phyloP scores from a whole-genome alignment of 2,888 invertebrate species.

The Nephrotoma appendiculata region DNA sequence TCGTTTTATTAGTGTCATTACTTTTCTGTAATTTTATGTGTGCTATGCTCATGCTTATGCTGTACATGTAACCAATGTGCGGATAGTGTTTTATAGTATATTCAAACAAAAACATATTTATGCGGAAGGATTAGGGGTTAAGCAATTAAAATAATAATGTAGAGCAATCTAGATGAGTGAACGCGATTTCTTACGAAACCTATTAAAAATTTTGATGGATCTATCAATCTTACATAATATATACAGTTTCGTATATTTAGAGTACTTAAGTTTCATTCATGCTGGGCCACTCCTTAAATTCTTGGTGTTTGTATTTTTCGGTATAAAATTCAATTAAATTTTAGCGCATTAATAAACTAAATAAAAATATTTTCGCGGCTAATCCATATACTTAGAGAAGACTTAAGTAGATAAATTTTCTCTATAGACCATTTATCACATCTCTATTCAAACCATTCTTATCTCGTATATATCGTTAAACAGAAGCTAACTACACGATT shows the following conservation, averaged over 20 bases:
- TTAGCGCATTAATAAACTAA: neutral
- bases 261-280: neutral
- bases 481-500: neutral
- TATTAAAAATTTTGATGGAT: neutral
- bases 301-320: neutral
- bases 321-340: neutral
- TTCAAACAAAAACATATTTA: neutral
- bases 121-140: neutral
- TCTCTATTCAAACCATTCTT: neutral
- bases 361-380: neutral
- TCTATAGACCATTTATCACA: neutral
- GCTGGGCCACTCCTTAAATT: neutral
- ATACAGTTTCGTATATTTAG: neutral
- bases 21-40: neutral
- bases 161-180: neutral
- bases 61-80: neutral
- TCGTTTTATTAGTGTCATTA: neutral
- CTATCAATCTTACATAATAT: neutral
- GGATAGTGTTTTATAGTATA: neutral
- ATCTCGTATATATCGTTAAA: neutral
- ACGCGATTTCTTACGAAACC: neutral
- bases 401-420: neutral
- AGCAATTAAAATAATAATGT: neutral
- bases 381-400: neutral
- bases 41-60: neutral